A percentile compares a stretch with the other conserved stretches of the same genome.
These are phyloP conservation scores for Platycnemis pennipes DNA, from an alignment of 2,888 invertebrate genomes.

Conservation along the genomic window DNA sequence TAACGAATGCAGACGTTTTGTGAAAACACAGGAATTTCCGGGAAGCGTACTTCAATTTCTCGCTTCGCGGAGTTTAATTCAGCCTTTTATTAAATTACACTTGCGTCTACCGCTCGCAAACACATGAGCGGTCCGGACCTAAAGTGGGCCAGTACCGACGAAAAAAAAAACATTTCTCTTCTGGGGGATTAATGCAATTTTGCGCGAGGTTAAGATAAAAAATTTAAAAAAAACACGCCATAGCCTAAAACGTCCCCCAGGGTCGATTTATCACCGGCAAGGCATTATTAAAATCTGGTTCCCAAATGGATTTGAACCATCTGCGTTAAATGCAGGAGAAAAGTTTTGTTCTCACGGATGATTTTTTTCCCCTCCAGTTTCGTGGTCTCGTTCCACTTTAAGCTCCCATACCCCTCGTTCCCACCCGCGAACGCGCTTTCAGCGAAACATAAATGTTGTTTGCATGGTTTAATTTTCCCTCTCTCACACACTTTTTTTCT, in stretches of 20 bases:
- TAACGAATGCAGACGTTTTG: not conserved
- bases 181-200: not conserved
- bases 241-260: not conserved
- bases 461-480: not conserved
- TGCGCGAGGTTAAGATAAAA: not conserved
- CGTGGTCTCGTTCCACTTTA: not conserved
- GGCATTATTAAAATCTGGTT: not conserved
- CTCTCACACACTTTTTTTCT: not conserved
- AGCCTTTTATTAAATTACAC: not conserved
- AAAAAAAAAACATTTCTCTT: not conserved
- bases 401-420: not conserved
- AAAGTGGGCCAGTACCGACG: not conserved
- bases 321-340: not conserved
- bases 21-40: not conserved
- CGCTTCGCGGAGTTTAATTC: not conserved
- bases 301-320: not conserved
- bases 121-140: not conserved
- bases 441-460: not conserved
- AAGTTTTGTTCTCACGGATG: not conserved
- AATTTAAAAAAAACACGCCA: not conserved
- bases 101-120: not conserved
- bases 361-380: not conserved
- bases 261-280: not conserved
- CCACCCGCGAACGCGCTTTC: slow-evolving; percentile 1
- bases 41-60: not conserved